These are phyloP conservation scores for Corvus moneduloides DNA, from an alignment of 2,113 vertebrate species.

Conservation along the genomic window DNA sequence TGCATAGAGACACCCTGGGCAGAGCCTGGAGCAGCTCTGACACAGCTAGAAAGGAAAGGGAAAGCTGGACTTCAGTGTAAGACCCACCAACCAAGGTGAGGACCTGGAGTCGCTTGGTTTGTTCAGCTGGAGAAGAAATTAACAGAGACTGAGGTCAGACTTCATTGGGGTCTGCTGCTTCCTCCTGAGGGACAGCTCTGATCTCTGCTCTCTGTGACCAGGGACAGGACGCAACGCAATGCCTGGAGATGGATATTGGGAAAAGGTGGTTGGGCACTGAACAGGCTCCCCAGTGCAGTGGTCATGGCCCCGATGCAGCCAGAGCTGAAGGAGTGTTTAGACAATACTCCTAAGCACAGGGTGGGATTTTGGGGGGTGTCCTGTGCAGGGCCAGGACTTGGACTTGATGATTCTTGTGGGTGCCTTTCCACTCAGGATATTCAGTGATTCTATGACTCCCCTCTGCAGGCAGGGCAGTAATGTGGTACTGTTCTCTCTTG, in stretches of 20 bases:
- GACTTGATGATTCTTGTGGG: neutral
- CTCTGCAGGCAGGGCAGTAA: neutral
- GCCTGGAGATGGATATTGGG: neutral
- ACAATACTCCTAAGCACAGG: neutral
- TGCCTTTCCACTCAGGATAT: neutral
- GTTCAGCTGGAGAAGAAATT: neutral
- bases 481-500: fast-evolving
- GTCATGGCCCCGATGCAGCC: neutral
- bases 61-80: neutral
- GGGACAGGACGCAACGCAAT: neutral
- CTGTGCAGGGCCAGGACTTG: neutral
- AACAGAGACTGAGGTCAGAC: neutral
- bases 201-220: neutral
- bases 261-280: neutral
- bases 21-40: neutral
- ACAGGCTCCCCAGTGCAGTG: neutral
- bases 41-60: neutral
- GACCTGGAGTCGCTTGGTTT: neutral
- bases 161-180: neutral
- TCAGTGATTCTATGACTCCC: neutral
- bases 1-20: fast-evolving
- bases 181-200: neutral
- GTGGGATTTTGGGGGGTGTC: neutral
- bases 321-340: neutral
- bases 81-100: too few species aligned